These are phyloP conservation scores for Sus cebifrons DNA, from an alignment of 2,797 vertebrate genomes.

Conservation along the genomic window DNA sequence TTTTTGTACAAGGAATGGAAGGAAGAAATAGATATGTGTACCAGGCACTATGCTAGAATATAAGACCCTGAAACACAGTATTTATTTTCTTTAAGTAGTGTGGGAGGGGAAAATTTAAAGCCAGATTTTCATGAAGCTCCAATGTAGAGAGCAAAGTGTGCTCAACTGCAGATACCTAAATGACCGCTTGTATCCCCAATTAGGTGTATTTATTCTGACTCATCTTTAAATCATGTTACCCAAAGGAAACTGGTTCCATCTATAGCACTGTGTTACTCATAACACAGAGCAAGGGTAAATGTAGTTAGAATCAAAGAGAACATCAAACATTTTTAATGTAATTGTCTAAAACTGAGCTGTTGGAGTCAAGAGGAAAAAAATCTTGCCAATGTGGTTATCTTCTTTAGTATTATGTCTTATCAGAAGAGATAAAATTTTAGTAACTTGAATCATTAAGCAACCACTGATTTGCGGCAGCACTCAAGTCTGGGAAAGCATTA, in stretches of 20 bases:
- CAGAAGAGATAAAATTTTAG: slow-evolving; percentile 41
- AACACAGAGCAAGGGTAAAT: slow-evolving; percentile 11
- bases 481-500: slow-evolving; percentile 8
- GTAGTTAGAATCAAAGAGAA: background rate
- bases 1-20: background rate
- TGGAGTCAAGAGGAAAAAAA: slow-evolving; percentile 55
- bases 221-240: background rate
- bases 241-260: background rate
- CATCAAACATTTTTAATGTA: slow-evolving; percentile 20
- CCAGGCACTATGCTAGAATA: no score
- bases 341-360: slow-evolving; percentile 67
- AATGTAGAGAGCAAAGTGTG: background rate
- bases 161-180: background rate
- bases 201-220: background rate
- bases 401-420: slow-evolving; percentile 49
- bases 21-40: background rate
- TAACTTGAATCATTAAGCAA: slow-evolving; percentile 59
- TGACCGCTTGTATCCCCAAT: background rate
- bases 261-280: background rate
- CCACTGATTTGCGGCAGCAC: background rate
- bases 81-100: background rate
- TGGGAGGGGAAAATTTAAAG: background rate
- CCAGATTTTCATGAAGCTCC: background rate
- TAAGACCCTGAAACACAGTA: background rate
- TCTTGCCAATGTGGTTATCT: background rate